Evolutionary conservation across 2,797 vertebrate species (phyloP), one percentile per base, ranked within the genome.

Genomic region (Melanitta fusca): DNA sequence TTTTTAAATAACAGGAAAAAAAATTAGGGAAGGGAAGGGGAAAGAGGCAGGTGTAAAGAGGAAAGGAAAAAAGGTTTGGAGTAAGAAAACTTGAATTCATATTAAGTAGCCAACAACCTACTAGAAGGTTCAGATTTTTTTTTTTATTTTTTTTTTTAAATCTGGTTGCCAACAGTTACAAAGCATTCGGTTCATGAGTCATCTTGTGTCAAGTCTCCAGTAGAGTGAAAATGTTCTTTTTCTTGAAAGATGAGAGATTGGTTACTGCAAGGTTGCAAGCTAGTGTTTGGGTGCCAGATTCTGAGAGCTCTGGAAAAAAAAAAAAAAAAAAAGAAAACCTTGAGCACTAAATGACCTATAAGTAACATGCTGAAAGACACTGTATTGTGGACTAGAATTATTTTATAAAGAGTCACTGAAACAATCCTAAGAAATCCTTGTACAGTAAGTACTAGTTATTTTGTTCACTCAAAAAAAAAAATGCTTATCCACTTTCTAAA

Each of bases 211-310:
- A 83, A 62, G 30, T 56, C 58, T 73, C 69, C 62, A 79, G n/a
- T 12, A 85, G 61, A 85, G 43, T 83, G 34, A 96, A 77, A 88
- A 57, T 73, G 36, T 77, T 95, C 38, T 79, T 73, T 89, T 88
- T 60, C 18, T 25, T 75, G 53, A 56, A 72, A 85, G 36, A 45
- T 68, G 6, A 38, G 51, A 89, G 62, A 22, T 82, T 53, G 13
- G n/a, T 91, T 80, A 36, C 28, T 80, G 27, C 32, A 88, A 74
- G 61, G 65, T 86, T 56, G 54, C 32, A 81, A 64, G 56, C 27
- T 80, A 6, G 5, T 89, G 62, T 71, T 79, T 56, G 39, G 15
- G 3, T 89, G 64, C 80, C 60, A 71, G 43, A 60, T 87, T 80
- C 62, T 82, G 60, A 82, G 74, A 14, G 3, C 56, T 89, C 60